These are phyloP conservation scores for Rhinoptilus africanus DNA, from an alignment of 2,113 vertebrate species.

Conservation along the genomic window DNA sequence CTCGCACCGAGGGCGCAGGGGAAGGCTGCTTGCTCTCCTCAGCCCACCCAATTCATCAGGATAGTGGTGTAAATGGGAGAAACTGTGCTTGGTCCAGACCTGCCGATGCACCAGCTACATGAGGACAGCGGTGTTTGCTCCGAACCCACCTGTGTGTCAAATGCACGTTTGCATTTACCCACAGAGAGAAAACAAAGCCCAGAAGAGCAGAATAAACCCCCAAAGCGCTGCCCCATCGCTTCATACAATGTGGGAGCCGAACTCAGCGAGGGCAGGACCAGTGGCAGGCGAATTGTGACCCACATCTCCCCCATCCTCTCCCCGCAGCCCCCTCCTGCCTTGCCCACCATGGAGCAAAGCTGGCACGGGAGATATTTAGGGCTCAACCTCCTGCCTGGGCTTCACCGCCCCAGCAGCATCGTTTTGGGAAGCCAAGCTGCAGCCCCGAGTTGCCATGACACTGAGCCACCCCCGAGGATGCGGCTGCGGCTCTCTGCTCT, in stretches of 20 bases:
- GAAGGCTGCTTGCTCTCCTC: background rate
- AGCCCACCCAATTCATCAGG: background rate
- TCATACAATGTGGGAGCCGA: accelerated
- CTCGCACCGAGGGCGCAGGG: accelerated
- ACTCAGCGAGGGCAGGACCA: accelerated
- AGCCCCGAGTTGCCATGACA: background rate
- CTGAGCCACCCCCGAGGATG: background rate
- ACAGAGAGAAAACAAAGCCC: background rate
- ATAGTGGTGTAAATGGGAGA: background rate
- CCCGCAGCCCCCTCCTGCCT: background rate
- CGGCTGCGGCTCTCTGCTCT: background rate
- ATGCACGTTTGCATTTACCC: background rate
- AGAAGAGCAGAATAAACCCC: background rate
- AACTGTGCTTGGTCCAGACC: background rate
- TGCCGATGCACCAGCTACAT: background rate
- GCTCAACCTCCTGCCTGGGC: background rate
- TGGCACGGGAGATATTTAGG: background rate
- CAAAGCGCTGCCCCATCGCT: background rate
- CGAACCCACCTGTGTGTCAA: background rate
- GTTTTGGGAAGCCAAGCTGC: accelerated
- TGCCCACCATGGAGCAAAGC: background rate
- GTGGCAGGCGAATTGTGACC: background rate
- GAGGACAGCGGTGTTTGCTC: background rate
- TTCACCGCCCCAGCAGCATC: background rate
- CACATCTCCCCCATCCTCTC: background rate